phyloP scores from a whole-genome alignment of 2,888 invertebrate genomes.

The Cetonia aurata region DNA sequence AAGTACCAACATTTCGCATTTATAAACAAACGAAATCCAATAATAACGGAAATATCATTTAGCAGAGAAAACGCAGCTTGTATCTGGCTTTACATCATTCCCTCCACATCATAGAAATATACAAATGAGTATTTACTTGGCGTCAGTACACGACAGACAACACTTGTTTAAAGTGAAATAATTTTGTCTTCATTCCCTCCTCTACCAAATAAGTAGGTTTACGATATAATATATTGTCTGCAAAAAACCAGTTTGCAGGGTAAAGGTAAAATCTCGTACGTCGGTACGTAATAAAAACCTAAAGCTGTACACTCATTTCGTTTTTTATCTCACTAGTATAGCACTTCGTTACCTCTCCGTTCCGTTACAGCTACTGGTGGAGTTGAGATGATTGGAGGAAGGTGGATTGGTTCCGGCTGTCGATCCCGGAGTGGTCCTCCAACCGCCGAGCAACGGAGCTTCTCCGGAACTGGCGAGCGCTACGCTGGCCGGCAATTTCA shows the following conservation, averaged over 20 bases:
- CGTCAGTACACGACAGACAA: too few species aligned
- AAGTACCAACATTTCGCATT: too few species aligned
- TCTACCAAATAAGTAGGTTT: too few species aligned
- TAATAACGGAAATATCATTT: too few species aligned
- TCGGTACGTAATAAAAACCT: constrained; percentile 14
- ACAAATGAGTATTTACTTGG: too few species aligned
- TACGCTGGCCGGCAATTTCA: constrained; percentile 73
- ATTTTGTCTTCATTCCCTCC: too few species aligned
- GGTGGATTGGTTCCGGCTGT: constrained; percentile 70
- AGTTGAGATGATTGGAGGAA: constrained; percentile 73
- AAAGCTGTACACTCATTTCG: neutral
- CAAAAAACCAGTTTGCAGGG: neutral
- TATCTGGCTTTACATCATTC: too few species aligned
- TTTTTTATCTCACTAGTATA: constrained; percentile 6
- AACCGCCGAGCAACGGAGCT: constrained; percentile 79
- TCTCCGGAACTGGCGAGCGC: constrained; percentile 80
- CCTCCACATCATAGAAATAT: too few species aligned
- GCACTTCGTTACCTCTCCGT: constrained; percentile 72
- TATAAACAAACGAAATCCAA: too few species aligned
- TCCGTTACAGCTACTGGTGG: constrained; percentile 75
- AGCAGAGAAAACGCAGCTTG: too few species aligned
- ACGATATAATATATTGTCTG: neutral
- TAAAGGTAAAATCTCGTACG: constrained; percentile 13
- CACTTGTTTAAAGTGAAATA: too few species aligned
- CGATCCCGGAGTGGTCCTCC: constrained; percentile 71